These are phyloP conservation scores for Nomada fucata DNA, from an alignment of 2,888 invertebrate genomes.

Conservation along the genomic window DNA sequence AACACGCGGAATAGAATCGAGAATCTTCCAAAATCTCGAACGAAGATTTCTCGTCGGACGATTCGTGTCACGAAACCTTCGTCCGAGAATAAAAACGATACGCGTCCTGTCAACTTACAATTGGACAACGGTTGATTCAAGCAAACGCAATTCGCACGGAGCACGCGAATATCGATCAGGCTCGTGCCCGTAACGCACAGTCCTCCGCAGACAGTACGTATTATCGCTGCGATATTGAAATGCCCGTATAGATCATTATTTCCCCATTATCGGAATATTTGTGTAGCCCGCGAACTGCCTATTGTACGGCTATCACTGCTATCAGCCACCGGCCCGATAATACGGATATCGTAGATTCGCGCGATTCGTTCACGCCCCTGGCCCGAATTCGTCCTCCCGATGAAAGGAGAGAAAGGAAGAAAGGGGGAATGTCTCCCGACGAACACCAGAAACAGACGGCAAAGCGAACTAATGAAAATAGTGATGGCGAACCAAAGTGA, in stretches of 20 bases:
- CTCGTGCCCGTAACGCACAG: no score
- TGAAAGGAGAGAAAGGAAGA: no score
- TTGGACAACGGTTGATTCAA: no score
- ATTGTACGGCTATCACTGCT: slow-evolving; percentile 28
- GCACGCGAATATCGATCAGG: not conserved
- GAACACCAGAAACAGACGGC: not conserved
- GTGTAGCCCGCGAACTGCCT: slow-evolving; percentile 17
- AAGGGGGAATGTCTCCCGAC: not conserved
- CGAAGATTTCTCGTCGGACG: no score
- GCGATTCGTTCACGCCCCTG: slow-evolving; percentile 8
- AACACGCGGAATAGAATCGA: no score
- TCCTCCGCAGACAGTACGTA: not conserved
- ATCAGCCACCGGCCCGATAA: slow-evolving; percentile 7
- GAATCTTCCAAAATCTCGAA: no score
- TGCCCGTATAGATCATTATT: slow-evolving; percentile 31
- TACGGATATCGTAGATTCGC: slow-evolving; percentile 42
- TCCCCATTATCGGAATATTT: slow-evolving; percentile 39
- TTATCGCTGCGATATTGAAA: slow-evolving; percentile 21
- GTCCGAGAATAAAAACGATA: no score
- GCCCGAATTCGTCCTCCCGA: not conserved
- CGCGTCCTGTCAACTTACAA: no score
- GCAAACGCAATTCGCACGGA: no score
- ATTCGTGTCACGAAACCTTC: no score
- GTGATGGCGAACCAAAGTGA: not conserved
- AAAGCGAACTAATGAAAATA: not conserved